Evolutionary conservation across 2,113 vertebrate genomes (phyloP).

Genomic region (Archocentrus centrarchus): DNA sequence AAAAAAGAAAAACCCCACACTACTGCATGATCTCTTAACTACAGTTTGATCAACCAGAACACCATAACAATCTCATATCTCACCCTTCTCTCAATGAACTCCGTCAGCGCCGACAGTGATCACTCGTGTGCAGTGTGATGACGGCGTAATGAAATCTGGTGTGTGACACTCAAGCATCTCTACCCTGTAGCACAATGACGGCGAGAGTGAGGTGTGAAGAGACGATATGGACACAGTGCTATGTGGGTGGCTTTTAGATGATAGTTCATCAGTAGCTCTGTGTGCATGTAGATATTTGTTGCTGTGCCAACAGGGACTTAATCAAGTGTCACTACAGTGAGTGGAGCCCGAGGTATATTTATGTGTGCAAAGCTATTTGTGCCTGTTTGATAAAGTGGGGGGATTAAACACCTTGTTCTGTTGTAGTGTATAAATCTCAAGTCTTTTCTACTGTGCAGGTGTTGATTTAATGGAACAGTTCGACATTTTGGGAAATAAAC

Average conservation of each 20-base stretch:
- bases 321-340: conserved; percentile 38
- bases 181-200: conserved; percentile 7
- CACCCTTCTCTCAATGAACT: conserved; percentile 29
- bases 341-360: conserved; percentile 35
- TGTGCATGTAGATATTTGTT: conserved; percentile 46
- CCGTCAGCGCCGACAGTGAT: conserved; percentile 19
- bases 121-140: conserved; percentile 29
- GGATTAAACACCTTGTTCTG: conserved; percentile 30
- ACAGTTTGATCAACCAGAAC: conserved; percentile 25
- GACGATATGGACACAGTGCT: conserved; percentile 5
- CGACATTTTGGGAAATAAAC: background rate
- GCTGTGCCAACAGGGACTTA: conserved; percentile 50
- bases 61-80: conserved; percentile 29
- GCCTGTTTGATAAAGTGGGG: conserved; percentile 21
- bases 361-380: conserved; percentile 38
- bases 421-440: conserved; percentile 15
- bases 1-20: background rate
- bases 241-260: conserved; percentile 1
- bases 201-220: background rate
- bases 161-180: conserved; percentile 13
- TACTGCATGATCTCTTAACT: background rate
- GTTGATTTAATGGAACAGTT: conserved; percentile 25
- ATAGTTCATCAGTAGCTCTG: conserved; percentile 27
- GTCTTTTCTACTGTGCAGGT: background rate
- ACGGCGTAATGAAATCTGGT: conserved; percentile 37